Conservation (phyloP, 1,140 invertebrate species). For the Leptinotarsa lineolata region DNA sequence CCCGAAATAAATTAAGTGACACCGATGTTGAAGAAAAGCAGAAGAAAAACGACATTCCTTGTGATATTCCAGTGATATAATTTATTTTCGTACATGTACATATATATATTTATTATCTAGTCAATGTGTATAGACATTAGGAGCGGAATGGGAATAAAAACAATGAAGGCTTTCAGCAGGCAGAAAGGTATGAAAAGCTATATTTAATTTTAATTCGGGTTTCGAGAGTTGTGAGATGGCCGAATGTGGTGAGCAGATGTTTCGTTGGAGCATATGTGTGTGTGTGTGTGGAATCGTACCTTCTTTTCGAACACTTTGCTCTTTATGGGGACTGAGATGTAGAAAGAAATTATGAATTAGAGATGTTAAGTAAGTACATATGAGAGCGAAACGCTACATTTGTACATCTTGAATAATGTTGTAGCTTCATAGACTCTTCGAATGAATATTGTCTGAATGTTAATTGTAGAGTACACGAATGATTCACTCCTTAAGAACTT, state of each 20-base stretch:
- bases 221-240: conserved; percentile 1
- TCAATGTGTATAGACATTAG: conserved; percentile 56
- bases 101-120: conserved; percentile 43
- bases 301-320: conserved; percentile 23
- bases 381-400: background rate
- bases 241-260: conserved; percentile 27
- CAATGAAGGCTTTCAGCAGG: conserved; percentile 60
- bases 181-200: conserved; percentile 55
- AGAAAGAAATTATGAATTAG: conserved; percentile 17
- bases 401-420: too few relatives aligned
- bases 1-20: conserved; percentile 16
- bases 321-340: conserved; percentile 8
- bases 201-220: conserved; percentile 9
- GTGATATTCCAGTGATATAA: conserved; percentile 34
- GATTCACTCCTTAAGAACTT: too few relatives aligned
- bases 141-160: conserved; percentile 60
- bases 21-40: conserved; percentile 5
- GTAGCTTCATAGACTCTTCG: too few relatives aligned
- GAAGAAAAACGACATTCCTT: conserved; percentile 23
- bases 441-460: too few relatives aligned
- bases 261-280: conserved; percentile 21
- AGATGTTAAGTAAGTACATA: background rate
- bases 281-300: conserved; percentile 1
- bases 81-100: conserved; percentile 17
- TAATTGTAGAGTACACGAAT: too few relatives aligned